Conservation (phyloP, 2,888 invertebrate genomes). For the Plebejus anna region DNA sequence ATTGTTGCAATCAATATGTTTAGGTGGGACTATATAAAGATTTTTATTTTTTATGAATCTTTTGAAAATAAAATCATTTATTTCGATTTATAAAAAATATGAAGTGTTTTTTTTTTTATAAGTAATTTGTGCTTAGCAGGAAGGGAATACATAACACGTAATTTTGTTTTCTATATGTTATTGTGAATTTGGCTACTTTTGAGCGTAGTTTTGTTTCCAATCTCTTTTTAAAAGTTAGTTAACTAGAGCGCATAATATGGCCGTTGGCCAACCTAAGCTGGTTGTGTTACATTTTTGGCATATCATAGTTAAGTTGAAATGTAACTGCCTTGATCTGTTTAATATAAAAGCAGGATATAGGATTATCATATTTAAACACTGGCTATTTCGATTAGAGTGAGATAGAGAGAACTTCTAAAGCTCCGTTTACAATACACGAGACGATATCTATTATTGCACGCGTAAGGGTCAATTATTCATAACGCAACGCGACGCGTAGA, state of each 20-base stretch:
- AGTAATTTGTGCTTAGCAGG: not conserved
- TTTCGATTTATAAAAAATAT: conserved; percentile 1
- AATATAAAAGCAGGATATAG: not conserved
- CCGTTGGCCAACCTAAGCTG: not conserved
- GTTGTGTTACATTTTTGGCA: not conserved
- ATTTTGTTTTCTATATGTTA: not conserved
- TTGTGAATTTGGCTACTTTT: not conserved
- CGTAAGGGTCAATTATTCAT: too few relatives aligned
- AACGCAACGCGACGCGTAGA: too few relatives aligned
- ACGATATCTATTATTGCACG: not conserved
- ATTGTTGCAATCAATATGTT: not conserved
- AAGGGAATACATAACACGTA: not conserved
- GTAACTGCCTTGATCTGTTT: not conserved
- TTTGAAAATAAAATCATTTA: not conserved
- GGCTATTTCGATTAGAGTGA: not conserved
- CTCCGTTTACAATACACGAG: not conserved
- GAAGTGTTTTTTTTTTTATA: not conserved
- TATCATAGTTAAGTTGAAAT: not conserved
- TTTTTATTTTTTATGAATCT: not conserved
- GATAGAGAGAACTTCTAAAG: not conserved
- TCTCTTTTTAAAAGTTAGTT: not conserved
- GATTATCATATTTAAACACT: conserved; percentile 3
- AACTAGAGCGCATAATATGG: not conserved
- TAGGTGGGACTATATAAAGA: not conserved
- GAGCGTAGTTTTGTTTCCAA: not conserved